Evolutionary conservation across 2,797 vertebrate genomes (phyloP).

Genomic region (Avahi laniger): DNA sequence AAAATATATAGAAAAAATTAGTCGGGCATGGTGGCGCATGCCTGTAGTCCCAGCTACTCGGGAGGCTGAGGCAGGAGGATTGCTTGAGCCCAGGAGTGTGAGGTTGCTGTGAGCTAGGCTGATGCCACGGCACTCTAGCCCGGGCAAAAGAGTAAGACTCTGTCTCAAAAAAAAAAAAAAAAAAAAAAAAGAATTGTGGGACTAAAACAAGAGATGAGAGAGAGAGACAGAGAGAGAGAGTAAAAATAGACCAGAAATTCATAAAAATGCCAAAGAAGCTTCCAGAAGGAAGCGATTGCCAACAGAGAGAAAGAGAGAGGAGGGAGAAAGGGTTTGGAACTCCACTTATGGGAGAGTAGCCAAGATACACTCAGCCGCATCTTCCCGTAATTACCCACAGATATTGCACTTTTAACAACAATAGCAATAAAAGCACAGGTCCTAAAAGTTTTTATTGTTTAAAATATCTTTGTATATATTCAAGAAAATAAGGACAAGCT

Average conservation of each 20-base stretch:
- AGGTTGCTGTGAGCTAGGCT: too few species aligned
- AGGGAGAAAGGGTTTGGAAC: background rate
- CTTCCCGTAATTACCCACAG: constrained; percentile 67
- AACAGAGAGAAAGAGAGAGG: background rate
- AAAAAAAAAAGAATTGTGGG: background rate
- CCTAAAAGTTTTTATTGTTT: background rate
- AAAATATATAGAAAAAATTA: too few species aligned
- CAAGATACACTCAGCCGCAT: fast-evolving
- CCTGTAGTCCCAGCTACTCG: too few species aligned
- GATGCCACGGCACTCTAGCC: too few species aligned
- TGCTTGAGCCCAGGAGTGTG: too few species aligned
- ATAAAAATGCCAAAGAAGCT: background rate
- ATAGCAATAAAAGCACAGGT: background rate
- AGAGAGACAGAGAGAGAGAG: background rate
- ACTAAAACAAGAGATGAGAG: background rate
- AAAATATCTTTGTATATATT: background rate
- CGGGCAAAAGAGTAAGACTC: too few species aligned
- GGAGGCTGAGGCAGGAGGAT: too few species aligned
- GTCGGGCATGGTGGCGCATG: too few species aligned
- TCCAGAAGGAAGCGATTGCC: background rate
- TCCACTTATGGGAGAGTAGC: background rate
- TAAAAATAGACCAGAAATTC: background rate
- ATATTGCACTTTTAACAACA: constrained; percentile 58
- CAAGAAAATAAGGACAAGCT: background rate
- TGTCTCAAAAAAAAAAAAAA: too few species aligned